Conservation (phyloP, 2,888 invertebrate genomes). For the Cyaniris semiargus region DNA sequence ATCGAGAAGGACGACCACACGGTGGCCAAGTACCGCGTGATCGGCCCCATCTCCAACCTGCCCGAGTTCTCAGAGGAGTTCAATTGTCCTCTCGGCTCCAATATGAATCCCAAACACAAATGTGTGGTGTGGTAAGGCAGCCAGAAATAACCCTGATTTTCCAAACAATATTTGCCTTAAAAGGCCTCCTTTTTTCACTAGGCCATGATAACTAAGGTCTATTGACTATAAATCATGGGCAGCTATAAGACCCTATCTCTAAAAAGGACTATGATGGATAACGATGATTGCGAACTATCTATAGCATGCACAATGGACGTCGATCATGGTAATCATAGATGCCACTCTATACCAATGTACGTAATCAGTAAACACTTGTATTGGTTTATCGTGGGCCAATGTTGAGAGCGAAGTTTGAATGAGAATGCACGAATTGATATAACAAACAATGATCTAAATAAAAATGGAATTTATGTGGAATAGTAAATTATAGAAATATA, state of each 20-base stretch:
- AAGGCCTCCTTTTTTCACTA: no score
- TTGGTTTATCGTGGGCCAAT: neutral
- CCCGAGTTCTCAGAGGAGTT: slow-evolving; percentile 91
- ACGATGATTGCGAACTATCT: no score
- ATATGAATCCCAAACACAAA: slow-evolving; percentile 92
- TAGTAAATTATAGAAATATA: neutral
- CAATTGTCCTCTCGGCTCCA: slow-evolving; percentile 85
- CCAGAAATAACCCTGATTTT: neutral
- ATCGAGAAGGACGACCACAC: slow-evolving; percentile 97
- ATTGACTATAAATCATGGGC: no score
- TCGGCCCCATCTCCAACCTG: slow-evolving; percentile 92
- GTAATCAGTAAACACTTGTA: neutral
- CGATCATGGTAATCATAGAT: no score
- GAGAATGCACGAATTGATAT: neutral
- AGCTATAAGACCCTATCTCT: no score
- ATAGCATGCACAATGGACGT: no score
- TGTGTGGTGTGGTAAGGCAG: slow-evolving; percentile 90
- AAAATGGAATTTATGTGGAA: neutral
- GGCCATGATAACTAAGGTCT: no score
- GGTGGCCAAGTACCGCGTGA: slow-evolving; percentile 91
- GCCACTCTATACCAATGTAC: no score
- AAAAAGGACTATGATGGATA: no score
- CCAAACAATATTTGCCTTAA: no score
- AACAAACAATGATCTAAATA: neutral
- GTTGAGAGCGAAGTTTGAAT: neutral